These are phyloP conservation scores for Cheumatopsyche charites DNA, from an alignment of 1,140 invertebrate species.

Conservation along the genomic window DNA sequence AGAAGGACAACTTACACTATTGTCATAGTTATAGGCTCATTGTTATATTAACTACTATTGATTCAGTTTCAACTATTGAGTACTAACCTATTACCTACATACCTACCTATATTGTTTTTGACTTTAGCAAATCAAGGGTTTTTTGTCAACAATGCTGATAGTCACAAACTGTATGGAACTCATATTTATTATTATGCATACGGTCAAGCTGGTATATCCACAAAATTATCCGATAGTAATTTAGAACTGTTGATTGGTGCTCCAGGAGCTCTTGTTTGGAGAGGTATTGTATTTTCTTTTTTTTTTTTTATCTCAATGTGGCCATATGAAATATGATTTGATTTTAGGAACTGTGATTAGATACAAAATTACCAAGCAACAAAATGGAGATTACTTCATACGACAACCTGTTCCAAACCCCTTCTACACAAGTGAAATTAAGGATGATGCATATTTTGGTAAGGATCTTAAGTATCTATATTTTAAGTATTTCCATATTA, in stretches of 20 bases:
- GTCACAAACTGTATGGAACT: conserved; percentile 37
- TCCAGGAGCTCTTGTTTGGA: conserved; percentile 65
- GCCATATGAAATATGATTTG: not conserved
- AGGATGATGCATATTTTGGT: conserved; percentile 44
- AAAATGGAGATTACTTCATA: conserved; percentile 16
- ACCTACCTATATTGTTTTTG: too few relatives aligned
- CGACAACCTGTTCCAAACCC: conserved; percentile 40
- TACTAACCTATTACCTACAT: too few relatives aligned
- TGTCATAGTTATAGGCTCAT: too few relatives aligned
- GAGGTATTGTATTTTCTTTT: conserved; percentile 52
- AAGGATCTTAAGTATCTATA: too few relatives aligned
- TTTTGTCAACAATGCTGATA: conserved; percentile 8
- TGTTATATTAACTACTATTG: too few relatives aligned
- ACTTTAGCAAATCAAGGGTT: conserved; percentile 41
- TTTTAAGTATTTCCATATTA: too few relatives aligned
- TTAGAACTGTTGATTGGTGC: conserved; percentile 64
- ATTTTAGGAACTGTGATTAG: conserved; percentile 42
- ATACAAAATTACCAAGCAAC: conserved; percentile 35
- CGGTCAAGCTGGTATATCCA: conserved; percentile 61
- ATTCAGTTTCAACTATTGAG: too few relatives aligned
- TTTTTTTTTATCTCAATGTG: not conserved
- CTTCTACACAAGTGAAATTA: conserved; percentile 38
- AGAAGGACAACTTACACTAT: too few relatives aligned
- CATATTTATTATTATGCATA: conserved; percentile 61
- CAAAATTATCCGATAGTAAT: conserved; percentile 58